These are phyloP conservation scores for Melanerpes formicivorus DNA, from an alignment of 2,113 vertebrate genomes.

Conservation along the genomic window DNA sequence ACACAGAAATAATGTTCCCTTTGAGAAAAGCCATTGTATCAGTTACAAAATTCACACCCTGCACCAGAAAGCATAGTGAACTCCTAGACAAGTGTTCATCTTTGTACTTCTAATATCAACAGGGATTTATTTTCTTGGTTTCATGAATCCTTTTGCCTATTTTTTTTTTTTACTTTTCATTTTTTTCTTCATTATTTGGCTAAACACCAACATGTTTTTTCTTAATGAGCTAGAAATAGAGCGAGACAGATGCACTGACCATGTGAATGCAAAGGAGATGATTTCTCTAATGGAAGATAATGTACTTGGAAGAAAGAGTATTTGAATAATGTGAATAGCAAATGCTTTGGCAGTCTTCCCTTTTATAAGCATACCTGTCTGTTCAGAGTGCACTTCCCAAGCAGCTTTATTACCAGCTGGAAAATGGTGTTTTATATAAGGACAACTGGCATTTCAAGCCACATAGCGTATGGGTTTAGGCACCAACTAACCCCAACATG, in stretches of 20 bases:
- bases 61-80: background rate
- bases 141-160: background rate
- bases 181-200: background rate
- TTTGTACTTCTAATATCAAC: background rate
- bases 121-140: background rate
- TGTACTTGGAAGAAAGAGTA: background rate
- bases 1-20: background rate
- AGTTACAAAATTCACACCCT: background rate
- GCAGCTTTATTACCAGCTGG: background rate
- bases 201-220: background rate
- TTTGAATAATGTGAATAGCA: background rate
- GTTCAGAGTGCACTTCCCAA: background rate
- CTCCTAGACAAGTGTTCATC: background rate
- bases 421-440: slow-evolving; percentile 4
- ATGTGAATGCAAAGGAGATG: background rate
- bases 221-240: background rate
- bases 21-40: background rate
- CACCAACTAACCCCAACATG: background rate
- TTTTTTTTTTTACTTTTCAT: background rate
- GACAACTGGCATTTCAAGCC: background rate
- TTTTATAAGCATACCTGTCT: background rate
- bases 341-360: slow-evolving; percentile 14
- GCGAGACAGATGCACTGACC: background rate
- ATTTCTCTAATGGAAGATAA: slow-evolving; percentile 24
- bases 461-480: background rate